Percentiles rank a stretch among this genome's conserved stretches.
Evolutionary conservation across 1,140 invertebrate genomes (phyloP).

Genomic region (Ceratina calcarata): DNA sequence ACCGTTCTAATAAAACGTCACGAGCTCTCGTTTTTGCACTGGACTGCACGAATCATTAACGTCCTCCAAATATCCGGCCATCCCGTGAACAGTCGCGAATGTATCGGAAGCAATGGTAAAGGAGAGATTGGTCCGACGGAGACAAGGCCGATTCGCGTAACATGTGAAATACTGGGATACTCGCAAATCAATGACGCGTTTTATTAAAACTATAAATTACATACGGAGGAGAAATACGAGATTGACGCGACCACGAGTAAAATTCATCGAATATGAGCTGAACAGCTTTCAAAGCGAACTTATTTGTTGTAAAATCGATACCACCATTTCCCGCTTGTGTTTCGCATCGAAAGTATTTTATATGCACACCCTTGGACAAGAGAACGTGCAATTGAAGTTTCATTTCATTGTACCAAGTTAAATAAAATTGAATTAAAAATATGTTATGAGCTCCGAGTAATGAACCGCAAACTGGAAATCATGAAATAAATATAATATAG

Average conservation of each 20-base stretch:
- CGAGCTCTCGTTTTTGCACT: constrained; percentile 5
- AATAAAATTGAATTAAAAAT: too few relatives aligned
- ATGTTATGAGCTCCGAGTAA: too few relatives aligned
- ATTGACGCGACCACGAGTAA: not conserved
- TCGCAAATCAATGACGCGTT: not conserved
- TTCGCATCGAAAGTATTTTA: not conserved
- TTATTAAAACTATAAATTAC: not conserved
- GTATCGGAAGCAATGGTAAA: not conserved
- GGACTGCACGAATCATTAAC: not conserved
- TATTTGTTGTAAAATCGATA: constrained; percentile 20
- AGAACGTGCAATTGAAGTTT: too few relatives aligned
- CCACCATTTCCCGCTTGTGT: not conserved
- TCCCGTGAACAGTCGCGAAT: not conserved
- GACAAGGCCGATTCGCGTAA: not conserved
- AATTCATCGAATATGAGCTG: not conserved
- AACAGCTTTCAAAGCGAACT: not conserved
- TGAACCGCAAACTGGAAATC: too few relatives aligned
- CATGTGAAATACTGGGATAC: not conserved
- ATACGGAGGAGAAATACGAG: not conserved
- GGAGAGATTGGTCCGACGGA: too few relatives aligned
- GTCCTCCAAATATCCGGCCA: not conserved
- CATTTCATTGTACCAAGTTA: too few relatives aligned
- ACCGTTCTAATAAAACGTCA: constrained; percentile 30
- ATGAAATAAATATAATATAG: too few relatives aligned
- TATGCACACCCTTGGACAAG: not conserved